Percentiles rank a stretch among this genome's conserved stretches.
Evolutionary conservation across 2,113 vertebrate genomes (phyloP).

Genomic region (Chionodraco myersi): DNA sequence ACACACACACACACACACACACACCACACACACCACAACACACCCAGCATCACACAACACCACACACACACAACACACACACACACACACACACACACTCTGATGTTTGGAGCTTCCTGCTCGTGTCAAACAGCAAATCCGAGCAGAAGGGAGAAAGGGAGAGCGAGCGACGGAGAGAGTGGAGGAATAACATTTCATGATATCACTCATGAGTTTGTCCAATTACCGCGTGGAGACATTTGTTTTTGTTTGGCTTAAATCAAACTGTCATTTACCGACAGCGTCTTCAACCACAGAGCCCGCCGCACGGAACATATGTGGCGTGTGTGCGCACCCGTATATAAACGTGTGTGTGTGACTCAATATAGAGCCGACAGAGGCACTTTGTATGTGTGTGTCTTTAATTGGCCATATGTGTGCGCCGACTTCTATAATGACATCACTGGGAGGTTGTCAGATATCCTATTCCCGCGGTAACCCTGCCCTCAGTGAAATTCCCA

Average conservation of each 20-base stretch:
- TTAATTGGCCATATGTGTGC: slow-evolving; percentile 44
- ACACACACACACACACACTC: slow-evolving; percentile 5
- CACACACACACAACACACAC: neutral
- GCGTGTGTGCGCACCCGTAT: neutral
- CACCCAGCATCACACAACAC: slow-evolving; percentile 22
- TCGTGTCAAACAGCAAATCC: slow-evolving; percentile 68
- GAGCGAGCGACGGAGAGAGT: neutral
- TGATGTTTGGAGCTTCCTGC: slow-evolving; percentile 53
- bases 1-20: slow-evolving; percentile 22
- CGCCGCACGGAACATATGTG: neutral
- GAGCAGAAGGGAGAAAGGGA: slow-evolving; percentile 4
- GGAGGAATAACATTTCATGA: slow-evolving; percentile 44
- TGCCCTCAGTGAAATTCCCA: slow-evolving; percentile 40
- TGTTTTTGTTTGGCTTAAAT: slow-evolving; percentile 57
- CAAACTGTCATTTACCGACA: slow-evolving; percentile 38
- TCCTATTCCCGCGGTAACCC: slow-evolving; percentile 45
- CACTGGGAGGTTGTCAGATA: slow-evolving; percentile 38
- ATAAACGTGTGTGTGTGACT: neutral
- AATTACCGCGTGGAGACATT: slow-evolving; percentile 47
- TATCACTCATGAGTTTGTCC: slow-evolving; percentile 58
- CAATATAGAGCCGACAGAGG: slow-evolving; percentile 27
- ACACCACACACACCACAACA: slow-evolving; percentile 1
- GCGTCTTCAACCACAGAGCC: slow-evolving; percentile 24
- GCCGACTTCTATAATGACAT: slow-evolving; percentile 50
- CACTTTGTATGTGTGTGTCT: slow-evolving; percentile 30